Evolutionary conservation across 2,113 vertebrate species (phyloP).

Genomic region (Danio rerio): DNA sequence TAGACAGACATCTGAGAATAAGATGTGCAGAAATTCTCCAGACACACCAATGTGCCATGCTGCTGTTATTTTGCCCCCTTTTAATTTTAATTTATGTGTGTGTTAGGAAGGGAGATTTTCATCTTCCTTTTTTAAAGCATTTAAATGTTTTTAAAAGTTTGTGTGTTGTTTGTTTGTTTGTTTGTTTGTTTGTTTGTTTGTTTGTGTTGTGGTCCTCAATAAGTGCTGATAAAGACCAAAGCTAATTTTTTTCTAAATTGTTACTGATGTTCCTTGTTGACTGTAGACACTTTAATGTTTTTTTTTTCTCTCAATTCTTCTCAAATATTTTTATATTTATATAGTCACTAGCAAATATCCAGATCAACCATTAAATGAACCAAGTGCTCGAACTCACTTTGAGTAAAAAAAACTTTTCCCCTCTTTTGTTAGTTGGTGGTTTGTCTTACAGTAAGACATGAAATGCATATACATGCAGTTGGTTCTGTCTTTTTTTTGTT

Average conservation of each 20-base stretch:
- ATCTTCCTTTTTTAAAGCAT: not conserved
- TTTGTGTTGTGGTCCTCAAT: not conserved
- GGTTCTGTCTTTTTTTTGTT: not conserved
- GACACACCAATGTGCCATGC: not conserved
- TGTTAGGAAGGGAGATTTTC: slow-evolving; percentile 35
- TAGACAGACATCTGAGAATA: not conserved
- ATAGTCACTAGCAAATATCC: not conserved
- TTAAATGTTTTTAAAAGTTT: not conserved
- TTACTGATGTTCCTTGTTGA: not conserved
- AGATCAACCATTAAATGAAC: not conserved
- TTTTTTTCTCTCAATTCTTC: not conserved
- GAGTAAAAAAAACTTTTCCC: not conserved
- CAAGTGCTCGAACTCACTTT: not conserved
- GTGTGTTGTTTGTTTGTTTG: not conserved
- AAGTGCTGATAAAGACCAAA: not conserved
- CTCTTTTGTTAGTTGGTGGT: not conserved
- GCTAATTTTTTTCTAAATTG: not conserved
- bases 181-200: not conserved
- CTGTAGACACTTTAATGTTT: slow-evolving; percentile 8
- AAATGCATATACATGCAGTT: not conserved
- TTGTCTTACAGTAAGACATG: slow-evolving; percentile 16
- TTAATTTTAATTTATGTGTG: slow-evolving; percentile 41
- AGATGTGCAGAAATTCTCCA: not conserved
- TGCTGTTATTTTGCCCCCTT: slow-evolving; percentile 57
- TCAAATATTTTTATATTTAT: no score